A percentile compares a stretch with the other conserved stretches of the same genome.
These are phyloP conservation scores for Microcebus lehilahytsara DNA, from an alignment of 2,113 vertebrate genomes.

Conservation along the genomic window DNA sequence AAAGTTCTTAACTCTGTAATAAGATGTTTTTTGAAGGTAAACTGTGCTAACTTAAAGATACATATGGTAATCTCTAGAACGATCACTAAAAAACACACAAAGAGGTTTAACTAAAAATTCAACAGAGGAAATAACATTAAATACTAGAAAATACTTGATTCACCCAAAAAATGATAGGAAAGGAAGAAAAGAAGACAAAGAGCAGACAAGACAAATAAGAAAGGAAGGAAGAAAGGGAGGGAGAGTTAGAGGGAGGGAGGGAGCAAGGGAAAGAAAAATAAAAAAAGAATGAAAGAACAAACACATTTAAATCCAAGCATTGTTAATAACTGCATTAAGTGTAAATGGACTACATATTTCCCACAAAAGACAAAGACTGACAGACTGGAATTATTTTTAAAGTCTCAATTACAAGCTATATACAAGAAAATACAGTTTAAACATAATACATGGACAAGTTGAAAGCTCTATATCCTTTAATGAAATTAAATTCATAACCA, in stretches of 20 bases:
- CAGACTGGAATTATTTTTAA: not conserved
- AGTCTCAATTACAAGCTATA: not conserved
- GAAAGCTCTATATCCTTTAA: not conserved
- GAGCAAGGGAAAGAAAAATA: not conserved
- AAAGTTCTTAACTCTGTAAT: not conserved
- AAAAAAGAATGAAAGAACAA: not conserved
- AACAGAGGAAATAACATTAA: not conserved
- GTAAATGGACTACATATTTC: not conserved
- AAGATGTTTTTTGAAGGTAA: not conserved
- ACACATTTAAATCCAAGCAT: not conserved
- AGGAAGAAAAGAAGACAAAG: not conserved
- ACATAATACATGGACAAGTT: not conserved
- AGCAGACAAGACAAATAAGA: not conserved
- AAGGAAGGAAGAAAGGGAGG: not conserved
- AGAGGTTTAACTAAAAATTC: not conserved
- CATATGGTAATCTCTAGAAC: not conserved
- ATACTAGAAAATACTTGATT: not conserved
- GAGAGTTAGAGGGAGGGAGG: not conserved
- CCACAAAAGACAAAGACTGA: not conserved
- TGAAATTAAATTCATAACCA: not conserved
- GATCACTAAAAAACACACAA: not conserved
- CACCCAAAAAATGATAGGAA: not conserved
- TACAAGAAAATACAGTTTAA: not conserved
- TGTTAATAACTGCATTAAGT: not conserved
- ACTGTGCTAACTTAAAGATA: not conserved